Evolutionary conservation across 1,140 invertebrate species (phyloP), one percentile per base, ranked within the genome.

Genomic region (Colletes gigas): DNA sequence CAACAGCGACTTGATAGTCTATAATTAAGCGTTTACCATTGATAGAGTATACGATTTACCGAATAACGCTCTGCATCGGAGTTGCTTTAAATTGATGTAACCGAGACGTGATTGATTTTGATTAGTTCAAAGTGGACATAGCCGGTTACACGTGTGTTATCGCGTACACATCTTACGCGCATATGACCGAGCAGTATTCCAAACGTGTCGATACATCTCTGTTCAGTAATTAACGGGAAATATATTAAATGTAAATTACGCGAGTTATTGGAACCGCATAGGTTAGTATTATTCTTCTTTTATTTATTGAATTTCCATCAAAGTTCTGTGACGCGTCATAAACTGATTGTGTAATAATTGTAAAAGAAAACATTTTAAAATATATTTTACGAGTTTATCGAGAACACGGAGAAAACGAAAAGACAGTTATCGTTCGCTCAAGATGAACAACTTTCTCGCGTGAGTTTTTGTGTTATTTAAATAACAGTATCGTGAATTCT

Each of bases 61-160:
- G 10, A 50, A 44, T 57, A 54, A 68, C 44, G 4, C 15, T 66
- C 15, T 30, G 15, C 9, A 39, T 62, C 7, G 19, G 47, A 21
- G 54, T 81, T 55, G 41, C 55, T 73, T 57, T 6, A 47, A 84
- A 85, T 85, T 82, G 73, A 62, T 30, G 17, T n/a, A 85, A 68
- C 67, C 54, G 30, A 62, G 66, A 63, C 55, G 52, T 87, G 86
- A 90, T 90, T 90, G 84, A 60, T 80, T 62, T 72, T 87, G 82
- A 90, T 90, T 90, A 85, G n/a, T 68, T 62, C 76, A 90, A 89
- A 90, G 85, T 85, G 86, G 78, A 70, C 79, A 72, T 60, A 83
- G 79, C 65, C 65, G 66, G 76, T 44, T 41, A 60, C 68, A 87
- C 19, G 55, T 55, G 71, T 41, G 17, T 17, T 41, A 17, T 60